Conservation (phyloP, 2,113 vertebrate species). For the Glareola pratincola region DNA sequence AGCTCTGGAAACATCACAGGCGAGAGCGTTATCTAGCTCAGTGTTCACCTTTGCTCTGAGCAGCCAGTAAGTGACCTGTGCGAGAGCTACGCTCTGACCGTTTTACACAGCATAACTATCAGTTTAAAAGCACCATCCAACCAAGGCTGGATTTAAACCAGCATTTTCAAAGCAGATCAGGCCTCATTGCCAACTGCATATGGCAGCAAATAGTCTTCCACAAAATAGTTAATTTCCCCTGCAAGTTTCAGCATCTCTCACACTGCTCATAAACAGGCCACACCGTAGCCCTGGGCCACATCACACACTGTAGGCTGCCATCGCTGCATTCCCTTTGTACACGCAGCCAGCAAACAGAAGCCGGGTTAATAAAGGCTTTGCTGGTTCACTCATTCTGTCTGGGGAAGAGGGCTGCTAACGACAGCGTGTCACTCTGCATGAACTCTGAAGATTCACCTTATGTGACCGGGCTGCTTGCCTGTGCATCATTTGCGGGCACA, state of each 20-base stretch:
- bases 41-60: neutral
- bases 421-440: fast-evolving
- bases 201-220: neutral
- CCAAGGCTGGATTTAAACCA: neutral
- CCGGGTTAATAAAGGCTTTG: neutral
- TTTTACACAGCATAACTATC: neutral
- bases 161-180: neutral
- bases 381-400: neutral
- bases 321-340: fast-evolving
- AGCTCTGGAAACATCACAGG: neutral
- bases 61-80: neutral
- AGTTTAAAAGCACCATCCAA: neutral
- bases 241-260: neutral
- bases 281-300: neutral
- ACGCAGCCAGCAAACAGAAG: neutral
- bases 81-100: neutral
- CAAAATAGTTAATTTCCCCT: neutral
- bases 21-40: neutral
- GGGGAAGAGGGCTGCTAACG: neutral
- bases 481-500: fast-evolving
- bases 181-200: neutral
- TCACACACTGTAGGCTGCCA: fast-evolving
- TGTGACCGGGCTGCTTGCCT: fast-evolving
- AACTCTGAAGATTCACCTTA: neutral
- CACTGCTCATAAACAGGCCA: neutral